A percentile compares a stretch with the other conserved stretches of the same genome.
Conservation (phyloP, 2,113 vertebrate genomes). For the Illadopsis cleaveri region DNA sequence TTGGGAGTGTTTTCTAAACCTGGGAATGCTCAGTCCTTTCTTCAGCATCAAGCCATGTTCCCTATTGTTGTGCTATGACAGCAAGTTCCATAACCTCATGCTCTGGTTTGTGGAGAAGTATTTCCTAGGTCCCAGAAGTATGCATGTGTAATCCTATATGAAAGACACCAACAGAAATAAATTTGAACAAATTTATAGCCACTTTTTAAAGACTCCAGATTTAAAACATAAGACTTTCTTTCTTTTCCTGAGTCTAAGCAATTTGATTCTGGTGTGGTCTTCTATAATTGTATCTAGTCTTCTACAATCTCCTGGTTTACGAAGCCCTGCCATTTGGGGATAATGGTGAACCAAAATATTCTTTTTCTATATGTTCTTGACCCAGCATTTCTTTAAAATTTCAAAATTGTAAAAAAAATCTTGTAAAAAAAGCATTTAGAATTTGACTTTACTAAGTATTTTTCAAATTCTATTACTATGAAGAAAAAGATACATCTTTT, state of each 20-base stretch:
- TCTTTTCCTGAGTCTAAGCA: not conserved
- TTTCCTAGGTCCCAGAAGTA: not conserved
- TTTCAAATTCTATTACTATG: not conserved
- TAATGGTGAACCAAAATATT: not conserved
- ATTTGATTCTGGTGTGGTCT: not conserved
- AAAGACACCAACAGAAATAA: not conserved
- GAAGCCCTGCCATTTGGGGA: not conserved
- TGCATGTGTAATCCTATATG: not conserved
- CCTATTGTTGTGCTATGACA: not conserved
- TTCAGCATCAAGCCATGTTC: not conserved
- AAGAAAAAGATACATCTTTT: not conserved
- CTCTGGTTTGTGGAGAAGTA: not conserved
- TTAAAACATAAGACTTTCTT: not conserved
- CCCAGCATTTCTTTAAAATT: not conserved
- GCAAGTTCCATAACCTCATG: not conserved
- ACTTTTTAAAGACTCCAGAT: not conserved
- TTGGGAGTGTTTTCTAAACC: not conserved
- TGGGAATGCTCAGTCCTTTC: not conserved
- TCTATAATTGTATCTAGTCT: not conserved
- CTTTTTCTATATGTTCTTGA: not conserved
- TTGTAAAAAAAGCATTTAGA: not conserved
- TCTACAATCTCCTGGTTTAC: not conserved
- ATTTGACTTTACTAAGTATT: not conserved
- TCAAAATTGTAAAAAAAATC: not conserved
- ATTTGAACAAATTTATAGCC: not conserved